Percentiles rank a stretch among this genome's conserved stretches.
Conservation (phyloP, 2,797 vertebrate genomes). For the Malurus leucopterus region DNA sequence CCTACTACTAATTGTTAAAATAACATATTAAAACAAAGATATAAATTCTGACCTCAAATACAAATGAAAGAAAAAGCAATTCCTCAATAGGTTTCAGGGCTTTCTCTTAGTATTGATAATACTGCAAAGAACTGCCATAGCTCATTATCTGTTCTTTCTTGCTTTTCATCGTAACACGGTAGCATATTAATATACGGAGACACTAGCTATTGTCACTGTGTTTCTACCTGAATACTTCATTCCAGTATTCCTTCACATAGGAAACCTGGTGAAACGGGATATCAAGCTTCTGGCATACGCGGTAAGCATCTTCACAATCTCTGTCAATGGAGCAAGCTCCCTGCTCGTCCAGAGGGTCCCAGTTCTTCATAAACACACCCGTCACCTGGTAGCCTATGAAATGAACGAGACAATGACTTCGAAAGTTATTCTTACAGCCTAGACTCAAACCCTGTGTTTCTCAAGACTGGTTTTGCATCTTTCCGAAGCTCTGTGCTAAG, state of each 20-base stretch:
- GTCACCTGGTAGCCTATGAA: slow-evolving; percentile 86
- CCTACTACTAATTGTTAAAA: background rate
- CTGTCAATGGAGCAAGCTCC: slow-evolving; percentile 81
- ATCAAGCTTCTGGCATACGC: slow-evolving; percentile 83
- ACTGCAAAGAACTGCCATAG: background rate
- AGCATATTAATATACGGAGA: accelerated
- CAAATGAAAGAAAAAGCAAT: background rate
- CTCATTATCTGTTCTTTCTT: background rate
- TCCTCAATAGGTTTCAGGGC: background rate
- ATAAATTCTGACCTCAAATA: background rate
- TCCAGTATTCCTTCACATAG: slow-evolving; percentile 94
- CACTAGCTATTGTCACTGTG: accelerated
- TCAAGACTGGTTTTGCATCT: accelerated
- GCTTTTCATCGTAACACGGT: accelerated
- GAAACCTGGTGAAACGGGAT: slow-evolving; percentile 93
- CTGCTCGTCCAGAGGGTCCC: slow-evolving; percentile 88
- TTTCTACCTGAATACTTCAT: slow-evolving; percentile 91
- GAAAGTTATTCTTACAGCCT: accelerated
- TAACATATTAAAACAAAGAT: background rate
- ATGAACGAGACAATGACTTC: background rate
- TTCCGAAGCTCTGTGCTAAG: accelerated
- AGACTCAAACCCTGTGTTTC: background rate
- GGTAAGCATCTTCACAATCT: slow-evolving; percentile 91
- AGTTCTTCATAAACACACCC: slow-evolving; percentile 95
- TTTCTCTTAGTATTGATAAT: background rate